phyloP scores from a whole-genome alignment of 1,140 invertebrate genomes.

The Branchinecta lindahli region DNA sequence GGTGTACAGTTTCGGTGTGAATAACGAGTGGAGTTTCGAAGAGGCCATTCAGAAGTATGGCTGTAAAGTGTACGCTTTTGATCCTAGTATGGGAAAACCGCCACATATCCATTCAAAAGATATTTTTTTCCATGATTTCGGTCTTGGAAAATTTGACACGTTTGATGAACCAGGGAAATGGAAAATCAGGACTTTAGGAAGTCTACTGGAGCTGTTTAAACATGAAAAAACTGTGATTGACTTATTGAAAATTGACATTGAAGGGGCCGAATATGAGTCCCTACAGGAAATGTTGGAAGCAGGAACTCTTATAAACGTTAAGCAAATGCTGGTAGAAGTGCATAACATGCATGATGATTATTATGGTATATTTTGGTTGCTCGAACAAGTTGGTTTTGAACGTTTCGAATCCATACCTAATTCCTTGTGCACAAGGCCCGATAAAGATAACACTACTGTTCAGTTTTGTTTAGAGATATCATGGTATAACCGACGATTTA shows the following conservation, averaged over 20 bases:
- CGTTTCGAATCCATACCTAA: not conserved
- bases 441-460: not conserved
- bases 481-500: not conserved
- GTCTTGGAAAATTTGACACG: slow-evolving; percentile 3
- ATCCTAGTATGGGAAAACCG: slow-evolving; percentile 22
- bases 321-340: slow-evolving; percentile 15
- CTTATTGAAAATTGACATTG: slow-evolving; percentile 22
- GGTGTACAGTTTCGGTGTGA: slow-evolving; percentile 24
- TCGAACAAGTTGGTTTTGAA: slow-evolving; percentile 4
- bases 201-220: slow-evolving; percentile 10
- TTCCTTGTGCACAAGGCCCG: no score
- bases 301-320: slow-evolving; percentile 16
- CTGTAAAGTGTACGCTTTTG: slow-evolving; percentile 25
- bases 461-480: not conserved
- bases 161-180: not conserved
- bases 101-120: slow-evolving; percentile 7
- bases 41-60: slow-evolving; percentile 23
- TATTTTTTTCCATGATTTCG: slow-evolving; percentile 15
- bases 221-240: slow-evolving; percentile 18
- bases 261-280: slow-evolving; percentile 19
- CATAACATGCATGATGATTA: slow-evolving; percentile 11
- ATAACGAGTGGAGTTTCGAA: slow-evolving; percentile 27
- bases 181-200: slow-evolving; percentile 14
- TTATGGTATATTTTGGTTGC: slow-evolving; percentile 5
- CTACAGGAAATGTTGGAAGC: slow-evolving; percentile 11